Percentiles rank a stretch among this genome's conserved stretches.
phyloP scores from a whole-genome alignment of 2,797 vertebrate species.

The Rhabdomys pumilio region DNA sequence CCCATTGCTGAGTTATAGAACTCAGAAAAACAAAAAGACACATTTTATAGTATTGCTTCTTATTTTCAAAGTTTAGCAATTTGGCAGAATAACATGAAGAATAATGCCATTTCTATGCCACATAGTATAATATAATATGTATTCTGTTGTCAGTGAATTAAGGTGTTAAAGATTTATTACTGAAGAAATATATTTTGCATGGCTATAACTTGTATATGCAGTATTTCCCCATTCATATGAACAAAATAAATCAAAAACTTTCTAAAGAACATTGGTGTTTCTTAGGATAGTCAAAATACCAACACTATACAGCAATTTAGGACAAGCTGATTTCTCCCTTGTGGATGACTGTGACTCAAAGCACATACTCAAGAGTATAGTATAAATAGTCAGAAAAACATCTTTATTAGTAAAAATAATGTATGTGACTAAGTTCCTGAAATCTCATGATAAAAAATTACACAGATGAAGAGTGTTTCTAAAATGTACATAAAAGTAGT shows the following conservation, averaged over 20 bases:
- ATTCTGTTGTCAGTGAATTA: neutral
- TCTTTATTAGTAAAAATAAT: neutral
- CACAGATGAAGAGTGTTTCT: neutral
- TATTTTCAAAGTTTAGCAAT: neutral
- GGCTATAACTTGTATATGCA: too few relatives aligned
- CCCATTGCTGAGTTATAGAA: neutral
- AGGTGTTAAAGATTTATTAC: too few relatives aligned
- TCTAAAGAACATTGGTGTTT: too few relatives aligned
- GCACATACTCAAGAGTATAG: neutral
- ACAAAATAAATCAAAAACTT: too few relatives aligned
- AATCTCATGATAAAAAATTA: neutral
- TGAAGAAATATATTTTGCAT: too few relatives aligned
- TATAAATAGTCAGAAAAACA: neutral
- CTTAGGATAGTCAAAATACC: too few relatives aligned
- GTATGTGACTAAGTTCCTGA: neutral
- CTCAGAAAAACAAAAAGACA: neutral
- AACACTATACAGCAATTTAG: too few relatives aligned
- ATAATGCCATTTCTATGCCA: neutral
- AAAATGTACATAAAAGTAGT: neutral
- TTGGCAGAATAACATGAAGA: neutral
- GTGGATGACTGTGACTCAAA: neutral
- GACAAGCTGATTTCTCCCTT: neutral
- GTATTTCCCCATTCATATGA: too few relatives aligned
- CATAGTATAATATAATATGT: neutral
- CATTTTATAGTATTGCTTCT: neutral